Evolutionary conservation across 2,888 invertebrate genomes (phyloP).

Genomic region (Lobophora halterata): DNA sequence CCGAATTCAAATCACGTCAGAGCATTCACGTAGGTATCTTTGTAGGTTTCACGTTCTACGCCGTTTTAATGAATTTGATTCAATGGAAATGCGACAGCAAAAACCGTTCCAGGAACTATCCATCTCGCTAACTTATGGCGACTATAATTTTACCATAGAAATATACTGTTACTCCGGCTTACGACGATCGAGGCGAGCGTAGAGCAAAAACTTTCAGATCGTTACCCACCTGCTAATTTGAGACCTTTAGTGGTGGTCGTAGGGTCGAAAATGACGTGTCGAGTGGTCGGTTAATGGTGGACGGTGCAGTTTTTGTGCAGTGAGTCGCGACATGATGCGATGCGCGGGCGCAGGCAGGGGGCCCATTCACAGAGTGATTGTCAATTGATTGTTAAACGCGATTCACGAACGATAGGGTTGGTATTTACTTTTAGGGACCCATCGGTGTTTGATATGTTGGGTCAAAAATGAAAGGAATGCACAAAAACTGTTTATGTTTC

Average conservation of each 20-base stretch:
- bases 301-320: slow-evolving; percentile 42
- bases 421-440: slow-evolving; percentile 2
- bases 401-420: slow-evolving; percentile 28
- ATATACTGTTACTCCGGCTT: slow-evolving; percentile 31
- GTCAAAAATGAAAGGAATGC: no score
- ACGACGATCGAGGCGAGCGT: slow-evolving; percentile 30
- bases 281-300: slow-evolving; percentile 22
- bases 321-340: slow-evolving; percentile 35
- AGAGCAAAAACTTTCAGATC: slow-evolving; percentile 23
- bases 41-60: slow-evolving; percentile 15
- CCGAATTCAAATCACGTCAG: slow-evolving; percentile 4
- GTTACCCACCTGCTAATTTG: slow-evolving; percentile 4
- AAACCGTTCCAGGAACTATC: slow-evolving; percentile 30
- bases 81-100: slow-evolving; percentile 21
- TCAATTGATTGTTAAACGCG: slow-evolving; percentile 57
- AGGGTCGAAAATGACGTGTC: slow-evolving; percentile 10
- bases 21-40: slow-evolving; percentile 2
- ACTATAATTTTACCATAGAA: slow-evolving; percentile 31
- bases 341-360: slow-evolving; percentile 49
- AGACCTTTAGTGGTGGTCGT: not conserved
- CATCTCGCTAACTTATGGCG: slow-evolving; percentile 33
- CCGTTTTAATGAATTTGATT: slow-evolving; percentile 24
- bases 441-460: slow-evolving; percentile 1
- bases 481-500: no score
- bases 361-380: slow-evolving; percentile 66